Evolutionary conservation across 2,888 invertebrate species (phyloP).

Genomic region (Hypolimnas misippus): DNA sequence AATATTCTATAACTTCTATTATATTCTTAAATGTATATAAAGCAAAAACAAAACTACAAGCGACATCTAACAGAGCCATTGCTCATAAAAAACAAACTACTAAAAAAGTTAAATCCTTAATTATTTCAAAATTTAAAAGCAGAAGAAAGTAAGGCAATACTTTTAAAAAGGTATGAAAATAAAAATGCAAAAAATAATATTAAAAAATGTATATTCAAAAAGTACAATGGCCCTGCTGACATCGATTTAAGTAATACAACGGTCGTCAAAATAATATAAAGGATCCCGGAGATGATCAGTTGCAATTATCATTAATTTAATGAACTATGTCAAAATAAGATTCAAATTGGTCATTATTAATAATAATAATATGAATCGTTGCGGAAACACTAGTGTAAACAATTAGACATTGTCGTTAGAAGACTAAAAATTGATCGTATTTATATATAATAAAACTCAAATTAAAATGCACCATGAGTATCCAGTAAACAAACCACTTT

Average conservation of each 20-base stretch:
- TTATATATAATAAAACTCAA: too few relatives aligned
- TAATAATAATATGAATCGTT: too few relatives aligned
- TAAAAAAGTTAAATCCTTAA: background rate
- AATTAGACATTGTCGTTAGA: too few relatives aligned
- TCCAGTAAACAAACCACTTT: too few relatives aligned
- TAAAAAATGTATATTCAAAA: slow-evolving; percentile 73
- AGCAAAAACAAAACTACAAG: slow-evolving; percentile 16
- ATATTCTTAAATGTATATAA: background rate
- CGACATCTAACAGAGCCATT: slow-evolving; percentile 63
- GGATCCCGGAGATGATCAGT: too few relatives aligned
- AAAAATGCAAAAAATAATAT: slow-evolving; percentile 42
- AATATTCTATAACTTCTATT: background rate
- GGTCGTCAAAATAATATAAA: background rate
- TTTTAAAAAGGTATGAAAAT: slow-evolving; percentile 16
- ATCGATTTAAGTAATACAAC: slow-evolving; percentile 37
- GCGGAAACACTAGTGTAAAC: too few relatives aligned
- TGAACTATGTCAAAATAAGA: too few relatives aligned
- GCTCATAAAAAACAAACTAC: slow-evolving; percentile 53
- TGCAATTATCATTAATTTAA: too few relatives aligned
- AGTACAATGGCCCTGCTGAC: slow-evolving; percentile 76
- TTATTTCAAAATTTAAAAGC: background rate
- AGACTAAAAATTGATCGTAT: too few relatives aligned
- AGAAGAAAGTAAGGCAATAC: background rate
- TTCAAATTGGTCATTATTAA: too few relatives aligned
- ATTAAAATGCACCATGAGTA: too few relatives aligned